Conservation (phyloP, 2,113 vertebrate genomes). For the Hemiprocne comata region DNA sequence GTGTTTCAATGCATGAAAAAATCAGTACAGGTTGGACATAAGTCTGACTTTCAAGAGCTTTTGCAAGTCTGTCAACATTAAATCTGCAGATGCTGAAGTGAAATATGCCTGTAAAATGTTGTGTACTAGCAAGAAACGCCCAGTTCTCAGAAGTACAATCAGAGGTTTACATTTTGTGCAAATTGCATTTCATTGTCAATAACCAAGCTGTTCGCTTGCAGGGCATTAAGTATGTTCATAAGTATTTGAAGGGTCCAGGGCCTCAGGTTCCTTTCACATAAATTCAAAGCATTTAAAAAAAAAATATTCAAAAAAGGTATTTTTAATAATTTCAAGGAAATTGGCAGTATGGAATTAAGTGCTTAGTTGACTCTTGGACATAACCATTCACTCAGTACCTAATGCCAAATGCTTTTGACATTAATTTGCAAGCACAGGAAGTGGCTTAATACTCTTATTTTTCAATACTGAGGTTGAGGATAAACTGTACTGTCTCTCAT, state of each 20-base stretch:
- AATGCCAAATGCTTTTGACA: not conserved
- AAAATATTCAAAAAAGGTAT: slow-evolving; percentile 49
- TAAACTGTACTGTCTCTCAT: not conserved
- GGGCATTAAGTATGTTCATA: not conserved
- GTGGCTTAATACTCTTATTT: not conserved
- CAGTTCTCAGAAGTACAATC: not conserved
- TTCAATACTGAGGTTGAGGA: not conserved
- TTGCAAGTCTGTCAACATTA: not conserved
- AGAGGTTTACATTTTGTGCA: not conserved
- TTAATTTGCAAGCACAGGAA: not conserved
- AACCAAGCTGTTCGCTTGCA: not conserved
- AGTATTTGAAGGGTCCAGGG: not conserved
- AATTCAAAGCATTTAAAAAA: not conserved
- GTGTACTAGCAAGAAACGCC: not conserved
- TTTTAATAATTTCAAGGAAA: slow-evolving; percentile 53
- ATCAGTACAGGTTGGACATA: not conserved
- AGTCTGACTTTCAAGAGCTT: not conserved
- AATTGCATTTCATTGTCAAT: not conserved
- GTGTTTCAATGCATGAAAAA: not conserved
- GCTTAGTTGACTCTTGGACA: not conserved
- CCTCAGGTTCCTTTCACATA: not conserved
- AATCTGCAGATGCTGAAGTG: not conserved
- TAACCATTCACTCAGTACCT: not conserved
- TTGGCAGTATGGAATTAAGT: not conserved
- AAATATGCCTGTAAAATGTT: not conserved